Base-by-base conservation (phyloP, 2,113 vertebrate species). In the Lathamus discolor region DNA sequence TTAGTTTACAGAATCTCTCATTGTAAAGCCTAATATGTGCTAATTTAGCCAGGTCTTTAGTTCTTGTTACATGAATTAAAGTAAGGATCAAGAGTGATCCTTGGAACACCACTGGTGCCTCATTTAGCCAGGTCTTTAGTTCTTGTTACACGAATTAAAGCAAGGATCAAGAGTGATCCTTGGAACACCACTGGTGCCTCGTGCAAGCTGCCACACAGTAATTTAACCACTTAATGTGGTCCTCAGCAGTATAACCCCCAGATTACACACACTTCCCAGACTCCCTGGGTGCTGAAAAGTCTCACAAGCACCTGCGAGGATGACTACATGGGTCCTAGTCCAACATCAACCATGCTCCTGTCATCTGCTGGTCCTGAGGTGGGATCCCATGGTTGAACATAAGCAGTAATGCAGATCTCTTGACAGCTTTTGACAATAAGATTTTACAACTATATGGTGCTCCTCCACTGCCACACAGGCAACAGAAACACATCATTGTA, bases 401-500 rank as follows among this genome's bases (percentile, higher is more conserved):
- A 18, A 49, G 84, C 69, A 67, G 20, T 3, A 35, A 14, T 0
- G 13, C 24, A 67, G 6, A 31, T 4, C 74, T 28, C 19, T 10
- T 35, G 51, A 1, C 66, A 78, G 48, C 9, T 51, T 46, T 13
- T 20, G 37, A 46, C 46, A 78, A 13, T 0, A 43, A 49, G 2
- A 49, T 63, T 85, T 73, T 33, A 82, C 39, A 75, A 18, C n/a
- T 7, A 2, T 2, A 29, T 1, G 4, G 3, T 8, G 43, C 43
- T 68, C 33, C 69, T 55, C 37, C 51, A 9, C 4, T 1, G 51
- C n/a, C 20, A 43, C 11, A 48, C 49, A 27, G 41, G 18, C 37
- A 24, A 15, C 3, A 22, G 5, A 28, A 82, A 43, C 35, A 19
- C 52, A 13, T 2, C 2, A 0, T 37, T 23, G 3, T 1, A 22